These are phyloP conservation scores for Elachura formosa DNA, from an alignment of 2,113 vertebrate species.

Conservation along the genomic window DNA sequence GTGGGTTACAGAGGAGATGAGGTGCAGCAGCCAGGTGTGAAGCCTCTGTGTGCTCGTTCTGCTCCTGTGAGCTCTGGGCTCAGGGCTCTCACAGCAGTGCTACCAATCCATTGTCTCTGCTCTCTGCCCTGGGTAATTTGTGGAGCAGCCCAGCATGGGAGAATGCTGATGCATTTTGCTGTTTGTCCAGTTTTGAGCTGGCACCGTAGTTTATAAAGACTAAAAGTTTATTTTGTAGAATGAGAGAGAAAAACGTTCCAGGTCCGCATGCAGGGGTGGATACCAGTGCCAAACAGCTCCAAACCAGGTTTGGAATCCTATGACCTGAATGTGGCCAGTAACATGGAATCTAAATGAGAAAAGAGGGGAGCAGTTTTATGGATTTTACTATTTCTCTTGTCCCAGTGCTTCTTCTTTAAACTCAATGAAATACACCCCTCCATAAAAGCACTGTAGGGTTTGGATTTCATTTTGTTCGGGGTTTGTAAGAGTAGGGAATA, in stretches of 20 bases:
- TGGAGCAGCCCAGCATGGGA: neutral
- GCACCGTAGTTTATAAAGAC: rapidly evolving
- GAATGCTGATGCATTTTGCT: neutral
- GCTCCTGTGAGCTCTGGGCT: neutral
- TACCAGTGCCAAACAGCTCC: neutral
- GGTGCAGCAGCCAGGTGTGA: neutral
- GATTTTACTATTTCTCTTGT: neutral
- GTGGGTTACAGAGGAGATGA: neutral
- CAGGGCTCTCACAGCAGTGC: too few relatives aligned
- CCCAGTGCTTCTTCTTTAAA: neutral
- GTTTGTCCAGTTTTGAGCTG: neutral
- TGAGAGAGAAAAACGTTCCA: neutral
- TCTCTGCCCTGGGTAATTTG: neutral
- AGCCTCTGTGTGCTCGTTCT: neutral
- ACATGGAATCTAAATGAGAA: neutral
- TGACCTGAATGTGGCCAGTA: neutral
- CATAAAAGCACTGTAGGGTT: neutral
- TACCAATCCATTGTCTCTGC: neutral
- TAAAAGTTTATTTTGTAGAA: neutral
- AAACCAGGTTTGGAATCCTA: neutral
- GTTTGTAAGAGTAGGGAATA: neutral
- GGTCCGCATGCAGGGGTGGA: neutral
- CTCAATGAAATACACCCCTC: neutral
- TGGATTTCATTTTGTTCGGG: neutral
- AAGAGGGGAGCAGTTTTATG: neutral